These are phyloP conservation scores for Ophonus ardosiacus DNA, from an alignment of 2,888 invertebrate genomes.

Conservation along the genomic window DNA sequence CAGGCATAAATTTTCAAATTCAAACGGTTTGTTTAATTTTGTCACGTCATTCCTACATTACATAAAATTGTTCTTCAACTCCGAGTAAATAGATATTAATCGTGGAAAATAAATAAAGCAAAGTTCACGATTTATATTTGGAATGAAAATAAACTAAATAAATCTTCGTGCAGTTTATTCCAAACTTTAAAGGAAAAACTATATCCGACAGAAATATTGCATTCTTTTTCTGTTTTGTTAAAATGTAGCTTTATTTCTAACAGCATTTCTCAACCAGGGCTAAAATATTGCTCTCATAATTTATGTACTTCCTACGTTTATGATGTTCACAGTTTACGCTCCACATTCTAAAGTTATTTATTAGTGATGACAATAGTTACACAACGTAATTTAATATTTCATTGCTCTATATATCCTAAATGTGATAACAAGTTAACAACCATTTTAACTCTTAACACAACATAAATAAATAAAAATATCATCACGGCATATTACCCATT, in stretches of 20 bases:
- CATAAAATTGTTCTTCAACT: not conserved
- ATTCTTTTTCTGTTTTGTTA: not conserved
- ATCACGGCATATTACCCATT: too few species aligned
- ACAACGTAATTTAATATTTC: too few species aligned
- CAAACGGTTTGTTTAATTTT: not conserved
- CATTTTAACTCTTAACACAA: too few species aligned
- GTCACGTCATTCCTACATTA: not conserved
- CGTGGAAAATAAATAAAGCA: not conserved
- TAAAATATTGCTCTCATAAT: not conserved
- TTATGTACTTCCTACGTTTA: not conserved
- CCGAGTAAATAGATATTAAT: not conserved
- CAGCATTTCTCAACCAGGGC: not conserved
- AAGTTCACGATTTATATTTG: constrained; percentile 1
- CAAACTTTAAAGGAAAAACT: not conserved
- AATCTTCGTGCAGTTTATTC: not conserved
- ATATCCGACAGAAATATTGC: not conserved
- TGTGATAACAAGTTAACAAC: too few species aligned
- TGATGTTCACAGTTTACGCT: not conserved
- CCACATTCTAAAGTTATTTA: not conserved
- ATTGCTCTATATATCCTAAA: too few species aligned
- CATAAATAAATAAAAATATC: too few species aligned
- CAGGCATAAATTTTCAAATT: not conserved
- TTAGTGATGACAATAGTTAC: not conserved
- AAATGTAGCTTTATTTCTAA: not conserved
- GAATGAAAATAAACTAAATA: not conserved